Base-by-base conservation (phyloP, 2,888 invertebrate genomes). In the Xylota segnis region DNA sequence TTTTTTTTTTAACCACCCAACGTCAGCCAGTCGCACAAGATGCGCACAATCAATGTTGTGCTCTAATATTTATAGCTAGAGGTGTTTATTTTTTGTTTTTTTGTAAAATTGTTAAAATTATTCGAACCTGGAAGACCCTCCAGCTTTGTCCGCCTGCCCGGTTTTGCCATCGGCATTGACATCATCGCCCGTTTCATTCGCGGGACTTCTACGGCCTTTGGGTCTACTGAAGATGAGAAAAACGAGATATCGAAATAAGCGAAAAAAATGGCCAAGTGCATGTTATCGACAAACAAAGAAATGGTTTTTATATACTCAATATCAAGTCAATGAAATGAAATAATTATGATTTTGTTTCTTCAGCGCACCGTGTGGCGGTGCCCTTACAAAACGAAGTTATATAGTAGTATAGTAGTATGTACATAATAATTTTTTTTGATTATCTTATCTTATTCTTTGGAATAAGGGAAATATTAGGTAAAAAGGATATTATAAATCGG, bases 191-290 rank as follows among this genome's bases (percentile, higher is more conserved):
- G 14, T 56, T 56, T 72, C 79, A 65, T 27, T 65, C 65, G 65
- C 72, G 40, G 79, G 72, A 58, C 79, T 72, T 72, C 72, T 79
- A 66, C 79, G 56, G 71, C 79, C 72, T 72, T 50, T 79, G 40
- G 54, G 63, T 79, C 79, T 79, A 79, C 40, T 72, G 63, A 66
- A 79, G 79, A 79, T 79, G 79, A 79, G 79, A 79, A 79, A 71
- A 79, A 72, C 72, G 71, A 79, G 68, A 68, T 56, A 18, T 68
- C 58, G 58, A 58, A 71, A 71, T 58, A 45, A 71, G 56, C 70
- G 27, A 71, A 12, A 12, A 54, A 40, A 56, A 43, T 45, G 47
- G 70, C 70, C 70, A 71, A 71, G 29, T 58, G 58, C 70, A 56
- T 71, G 45, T 71, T 56, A 47, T 71, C 40, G 45, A 71, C 70